A percentile compares a stretch with the other conserved stretches of the same genome.
These are phyloP conservation scores for Crotalus tigris DNA, from an alignment of 2,113 vertebrate species.

Conservation along the genomic window DNA sequence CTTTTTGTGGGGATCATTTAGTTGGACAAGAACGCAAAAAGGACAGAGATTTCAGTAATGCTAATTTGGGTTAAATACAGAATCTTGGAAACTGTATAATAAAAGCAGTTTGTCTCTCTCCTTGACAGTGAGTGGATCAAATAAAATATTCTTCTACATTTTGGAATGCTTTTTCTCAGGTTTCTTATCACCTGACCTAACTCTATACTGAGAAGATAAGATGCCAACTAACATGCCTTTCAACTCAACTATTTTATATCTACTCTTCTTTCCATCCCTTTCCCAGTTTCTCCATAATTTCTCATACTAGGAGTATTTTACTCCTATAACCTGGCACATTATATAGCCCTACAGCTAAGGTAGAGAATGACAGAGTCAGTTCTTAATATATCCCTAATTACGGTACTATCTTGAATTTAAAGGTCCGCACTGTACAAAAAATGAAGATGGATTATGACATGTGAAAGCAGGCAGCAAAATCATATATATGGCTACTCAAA, in stretches of 20 bases:
- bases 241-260: not conserved
- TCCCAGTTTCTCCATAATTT: not conserved
- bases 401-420: not conserved
- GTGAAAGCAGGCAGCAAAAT: not conserved
- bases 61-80: not conserved
- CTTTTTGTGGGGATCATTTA: not conserved
- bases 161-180: not conserved
- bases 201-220: not conserved
- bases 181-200: not conserved
- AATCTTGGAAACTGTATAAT: not conserved
- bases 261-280: not conserved
- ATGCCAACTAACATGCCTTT: not conserved
- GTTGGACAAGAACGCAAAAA: not conserved
- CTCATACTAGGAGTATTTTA: not conserved
- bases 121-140: not conserved
- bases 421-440: not conserved
- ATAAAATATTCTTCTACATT: not conserved
- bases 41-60: not conserved
- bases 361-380: not conserved
- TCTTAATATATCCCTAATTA: not conserved
- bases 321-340: not conserved
- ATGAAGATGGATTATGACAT: not conserved
- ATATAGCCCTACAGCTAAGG: not conserved
- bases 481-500: not conserved
- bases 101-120: not conserved